Conservation (phyloP, 2,888 invertebrate genomes). For the Sphaerophoria taeniata region DNA sequence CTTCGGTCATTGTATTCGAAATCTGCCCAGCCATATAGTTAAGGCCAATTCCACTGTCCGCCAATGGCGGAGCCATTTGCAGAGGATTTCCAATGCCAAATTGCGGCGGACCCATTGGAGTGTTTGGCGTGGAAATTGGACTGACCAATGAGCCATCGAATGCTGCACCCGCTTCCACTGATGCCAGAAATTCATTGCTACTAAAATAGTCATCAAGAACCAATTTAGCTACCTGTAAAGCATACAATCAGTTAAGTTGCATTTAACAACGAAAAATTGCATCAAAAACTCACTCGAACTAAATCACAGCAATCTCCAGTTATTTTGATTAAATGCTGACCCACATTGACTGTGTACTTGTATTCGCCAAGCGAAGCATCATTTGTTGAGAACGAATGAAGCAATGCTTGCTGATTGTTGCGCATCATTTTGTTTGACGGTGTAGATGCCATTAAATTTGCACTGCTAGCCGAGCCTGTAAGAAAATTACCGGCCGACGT, state of each 20-base stretch:
- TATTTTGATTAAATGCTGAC: slow-evolving; percentile 92
- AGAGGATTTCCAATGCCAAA: slow-evolving; percentile 79
- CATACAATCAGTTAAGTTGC: not conserved
- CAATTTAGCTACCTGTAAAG: slow-evolving; percentile 90
- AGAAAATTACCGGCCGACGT: slow-evolving; percentile 81
- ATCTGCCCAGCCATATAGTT: slow-evolving; percentile 80
- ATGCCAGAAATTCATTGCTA: slow-evolving; percentile 82
- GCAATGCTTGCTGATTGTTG: slow-evolving; percentile 83
- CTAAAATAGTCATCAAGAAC: slow-evolving; percentile 93
- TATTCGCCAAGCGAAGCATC: slow-evolving; percentile 94
- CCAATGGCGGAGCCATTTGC: slow-evolving; percentile 78
- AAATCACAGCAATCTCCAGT: slow-evolving; percentile 93
- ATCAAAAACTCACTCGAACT: slow-evolving; percentile 88
- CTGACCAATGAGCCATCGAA: slow-evolving; percentile 81
- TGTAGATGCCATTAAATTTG: slow-evolving; percentile 61
- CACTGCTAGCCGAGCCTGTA: slow-evolving; percentile 78
- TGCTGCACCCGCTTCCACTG: slow-evolving; percentile 82
- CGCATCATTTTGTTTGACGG: slow-evolving; percentile 81
- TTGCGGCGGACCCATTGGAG: slow-evolving; percentile 80
- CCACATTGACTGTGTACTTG: slow-evolving; percentile 93
- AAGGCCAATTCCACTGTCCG: slow-evolving; percentile 82
- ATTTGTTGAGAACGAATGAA: slow-evolving; percentile 92
- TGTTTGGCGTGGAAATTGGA: slow-evolving; percentile 80
- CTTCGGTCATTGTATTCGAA: slow-evolving; percentile 78
- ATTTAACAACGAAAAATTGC: not conserved